phyloP scores from a whole-genome alignment of 2,797 vertebrate genomes.

The Dicrostonyx torquatus region DNA sequence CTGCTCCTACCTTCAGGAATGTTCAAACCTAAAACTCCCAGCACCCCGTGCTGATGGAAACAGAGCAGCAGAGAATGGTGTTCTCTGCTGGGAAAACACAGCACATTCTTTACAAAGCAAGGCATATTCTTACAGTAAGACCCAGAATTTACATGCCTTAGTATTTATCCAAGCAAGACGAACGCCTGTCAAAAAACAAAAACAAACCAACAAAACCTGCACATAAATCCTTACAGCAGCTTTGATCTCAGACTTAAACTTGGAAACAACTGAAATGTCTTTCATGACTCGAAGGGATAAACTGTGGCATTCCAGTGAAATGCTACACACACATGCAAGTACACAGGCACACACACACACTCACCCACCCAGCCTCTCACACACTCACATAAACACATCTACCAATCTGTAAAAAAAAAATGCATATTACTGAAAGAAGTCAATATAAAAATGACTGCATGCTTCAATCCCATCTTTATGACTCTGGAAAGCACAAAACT shows the following conservation, averaged over 20 bases:
- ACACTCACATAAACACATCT: background rate
- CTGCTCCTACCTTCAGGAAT: background rate
- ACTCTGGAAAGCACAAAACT: background rate
- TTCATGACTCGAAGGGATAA: background rate
- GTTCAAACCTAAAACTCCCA: background rate
- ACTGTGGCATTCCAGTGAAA: background rate
- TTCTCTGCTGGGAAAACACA: background rate
- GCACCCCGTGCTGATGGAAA: background rate
- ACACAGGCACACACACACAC: background rate
- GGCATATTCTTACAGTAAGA: background rate
- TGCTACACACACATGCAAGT: background rate
- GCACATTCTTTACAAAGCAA: background rate
- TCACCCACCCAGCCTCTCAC: background rate
- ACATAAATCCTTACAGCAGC: background rate
- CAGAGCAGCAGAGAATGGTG: rapidly evolving
- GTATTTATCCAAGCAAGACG: background rate
- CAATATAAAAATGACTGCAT: background rate
- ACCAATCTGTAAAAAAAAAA: background rate
- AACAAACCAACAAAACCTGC: background rate
- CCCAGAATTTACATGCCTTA: background rate
- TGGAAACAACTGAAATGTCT: background rate
- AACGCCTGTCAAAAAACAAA: background rate
- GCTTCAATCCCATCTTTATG: background rate
- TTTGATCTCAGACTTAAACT: background rate
- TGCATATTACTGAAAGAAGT: background rate